These are phyloP conservation scores for Clamator glandarius DNA, from an alignment of 2,797 vertebrate species.

Conservation along the genomic window DNA sequence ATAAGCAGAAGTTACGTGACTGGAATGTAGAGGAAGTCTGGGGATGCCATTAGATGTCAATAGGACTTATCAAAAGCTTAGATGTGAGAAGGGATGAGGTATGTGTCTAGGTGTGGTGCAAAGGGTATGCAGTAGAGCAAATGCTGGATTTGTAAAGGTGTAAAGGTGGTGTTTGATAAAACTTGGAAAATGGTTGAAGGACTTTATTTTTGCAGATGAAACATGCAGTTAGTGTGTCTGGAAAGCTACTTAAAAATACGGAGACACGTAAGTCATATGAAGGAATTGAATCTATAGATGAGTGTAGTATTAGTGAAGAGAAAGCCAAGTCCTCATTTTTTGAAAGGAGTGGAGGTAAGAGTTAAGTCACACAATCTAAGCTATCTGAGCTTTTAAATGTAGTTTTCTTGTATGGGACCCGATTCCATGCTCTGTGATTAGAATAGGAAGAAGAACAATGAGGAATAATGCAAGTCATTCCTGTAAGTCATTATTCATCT, in stretches of 20 bases:
- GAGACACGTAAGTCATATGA: not conserved
- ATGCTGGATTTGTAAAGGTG: not conserved
- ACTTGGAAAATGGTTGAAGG: not conserved
- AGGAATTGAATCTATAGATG: not conserved
- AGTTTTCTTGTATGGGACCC: not conserved
- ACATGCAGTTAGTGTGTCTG: not conserved
- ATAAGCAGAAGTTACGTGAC: not conserved
- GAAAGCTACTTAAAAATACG: not conserved
- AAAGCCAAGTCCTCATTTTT: not conserved
- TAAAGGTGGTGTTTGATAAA: not conserved
- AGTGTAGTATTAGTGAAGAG: not conserved
- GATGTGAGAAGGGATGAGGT: not conserved
- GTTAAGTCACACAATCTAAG: not conserved
- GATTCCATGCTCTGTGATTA: not conserved
- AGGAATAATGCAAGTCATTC: not conserved
- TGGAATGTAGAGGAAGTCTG: not conserved
- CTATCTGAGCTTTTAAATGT: not conserved
- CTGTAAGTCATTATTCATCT: not conserved
- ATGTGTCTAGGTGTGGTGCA: not conserved
- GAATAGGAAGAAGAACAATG: not conserved
- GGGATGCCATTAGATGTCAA: not conserved
- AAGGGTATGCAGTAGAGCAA: not conserved
- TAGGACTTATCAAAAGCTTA: not conserved
- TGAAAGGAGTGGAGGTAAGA: not conserved
- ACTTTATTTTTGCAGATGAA: not conserved